Base-by-base conservation (phyloP, 2,888 invertebrate species). In the Rhorus exstirpatorius region DNA sequence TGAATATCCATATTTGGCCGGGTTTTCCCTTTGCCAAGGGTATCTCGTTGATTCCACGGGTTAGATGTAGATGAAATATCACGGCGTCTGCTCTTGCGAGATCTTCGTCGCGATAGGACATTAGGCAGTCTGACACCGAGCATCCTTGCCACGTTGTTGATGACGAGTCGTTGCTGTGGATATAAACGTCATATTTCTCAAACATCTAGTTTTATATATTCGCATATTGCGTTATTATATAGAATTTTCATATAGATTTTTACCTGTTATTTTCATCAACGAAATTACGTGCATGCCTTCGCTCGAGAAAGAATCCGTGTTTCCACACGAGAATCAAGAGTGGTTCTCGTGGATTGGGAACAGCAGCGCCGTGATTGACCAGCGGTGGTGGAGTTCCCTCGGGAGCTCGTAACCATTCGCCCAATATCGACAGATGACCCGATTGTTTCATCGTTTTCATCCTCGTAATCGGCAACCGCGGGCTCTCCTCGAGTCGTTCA, bases 1-100 rank as follows among this genome's bases (percentile, higher is more conserved):
- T 90, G 86, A 96, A 96, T 55, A 96, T 94, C 96, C 96, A 96
- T 84, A 95, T 94, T 90, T 96, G 96, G 3, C 76, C 74, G 3
- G 71, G 82, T 19, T 85, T 80, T 1, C 89, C 82, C 0, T 86
- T 88, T 65, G 94, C 93, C 1, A 93, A 92, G 1, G 96, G 96
- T 49, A 96, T 90, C 41, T 94, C 94, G 0, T 94, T 84, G 0
- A 93, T 87, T 12, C 91, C 91, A 53, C 89, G 90, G 12, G 93
- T 93, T 55, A 79, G 60, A 81, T 95, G 95, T 51, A 95, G 88
- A 86, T 95, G 95, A 87, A 95, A 94, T 14, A 96, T 87, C 0
- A 97, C 95, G 0, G 96, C 95, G 88, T 96, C 96, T 0, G 96
- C 95, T 4, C 88, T 89, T 0, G 90, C 79, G 10, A 95, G 84